Conservation (phyloP, 2,113 vertebrate species). For the Tenebrosternarchus preto region DNA sequence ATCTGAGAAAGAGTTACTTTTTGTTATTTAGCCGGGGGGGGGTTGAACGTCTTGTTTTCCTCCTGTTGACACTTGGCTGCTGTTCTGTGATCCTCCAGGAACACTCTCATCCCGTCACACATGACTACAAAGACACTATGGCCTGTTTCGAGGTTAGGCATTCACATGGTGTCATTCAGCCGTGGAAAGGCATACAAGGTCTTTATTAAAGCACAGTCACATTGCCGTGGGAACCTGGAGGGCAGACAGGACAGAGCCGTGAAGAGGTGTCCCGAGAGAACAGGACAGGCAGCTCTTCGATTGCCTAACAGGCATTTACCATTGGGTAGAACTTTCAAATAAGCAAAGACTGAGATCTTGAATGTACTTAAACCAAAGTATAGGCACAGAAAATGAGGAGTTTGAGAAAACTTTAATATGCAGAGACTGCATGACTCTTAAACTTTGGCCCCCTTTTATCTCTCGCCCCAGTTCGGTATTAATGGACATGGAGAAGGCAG, state of each 20-base stretch:
- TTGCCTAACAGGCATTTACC: no score
- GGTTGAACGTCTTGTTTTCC: no score
- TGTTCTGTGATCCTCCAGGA: slow-evolving; percentile 24
- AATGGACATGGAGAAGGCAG: no score
- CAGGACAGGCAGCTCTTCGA: no score
- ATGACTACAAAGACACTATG: slow-evolving; percentile 30
- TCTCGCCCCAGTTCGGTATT: no score
- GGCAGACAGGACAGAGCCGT: slow-evolving; percentile 23
- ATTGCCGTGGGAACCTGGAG: neutral
- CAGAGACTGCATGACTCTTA: no score
- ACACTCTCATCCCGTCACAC: slow-evolving; percentile 24
- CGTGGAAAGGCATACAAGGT: slow-evolving; percentile 26
- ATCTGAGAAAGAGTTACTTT: slow-evolving; percentile 1
- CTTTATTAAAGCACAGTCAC: neutral
- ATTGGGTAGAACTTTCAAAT: no score
- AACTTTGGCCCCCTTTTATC: no score
- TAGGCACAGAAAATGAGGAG: no score
- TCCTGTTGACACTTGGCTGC: slow-evolving; percentile 1
- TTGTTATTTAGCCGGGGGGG: neutral
- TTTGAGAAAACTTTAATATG: no score
- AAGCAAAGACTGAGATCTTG: no score
- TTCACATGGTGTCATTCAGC: slow-evolving; percentile 13
- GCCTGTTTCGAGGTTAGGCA: slow-evolving; percentile 22
- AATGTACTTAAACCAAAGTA: no score
- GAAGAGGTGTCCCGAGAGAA: neutral